Evolutionary conservation across 2,888 invertebrate species (phyloP).

Genomic region (Thysanoteuthis rhombus): DNA sequence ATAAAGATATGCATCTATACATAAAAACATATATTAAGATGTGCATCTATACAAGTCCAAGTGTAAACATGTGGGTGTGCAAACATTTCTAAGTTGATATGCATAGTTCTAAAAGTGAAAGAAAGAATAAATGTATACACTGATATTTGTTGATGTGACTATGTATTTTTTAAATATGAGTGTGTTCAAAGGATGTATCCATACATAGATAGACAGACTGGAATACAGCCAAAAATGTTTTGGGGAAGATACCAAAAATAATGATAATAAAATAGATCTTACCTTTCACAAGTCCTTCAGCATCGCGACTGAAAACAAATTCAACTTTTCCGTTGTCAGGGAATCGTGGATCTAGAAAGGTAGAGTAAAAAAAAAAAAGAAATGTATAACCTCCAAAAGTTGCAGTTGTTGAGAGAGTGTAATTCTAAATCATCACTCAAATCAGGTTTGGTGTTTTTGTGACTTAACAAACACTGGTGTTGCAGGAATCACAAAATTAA

Average conservation of each 20-base stretch:
- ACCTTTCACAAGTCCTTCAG: slow-evolving; percentile 59
- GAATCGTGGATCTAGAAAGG: slow-evolving; percentile 78
- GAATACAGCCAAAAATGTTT: not conserved
- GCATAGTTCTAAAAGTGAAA: not conserved
- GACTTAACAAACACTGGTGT: not conserved
- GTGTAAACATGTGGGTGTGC: not conserved
- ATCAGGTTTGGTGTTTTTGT: not conserved
- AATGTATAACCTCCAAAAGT: not conserved
- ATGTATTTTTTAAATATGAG: not conserved
- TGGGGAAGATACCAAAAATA: not conserved
- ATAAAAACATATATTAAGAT: no score
- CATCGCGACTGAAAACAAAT: slow-evolving; percentile 77
- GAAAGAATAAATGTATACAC: not conserved
- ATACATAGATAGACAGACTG: not conserved
- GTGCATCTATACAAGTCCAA: no score
- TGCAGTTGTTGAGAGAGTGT: not conserved
- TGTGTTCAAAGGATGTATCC: not conserved
- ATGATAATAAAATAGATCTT: slow-evolving; percentile 32
- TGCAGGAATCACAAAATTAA: not conserved
- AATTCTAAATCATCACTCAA: not conserved
- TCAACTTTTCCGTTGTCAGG: slow-evolving; percentile 87
- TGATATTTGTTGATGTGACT: not conserved
- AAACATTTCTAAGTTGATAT: not conserved
- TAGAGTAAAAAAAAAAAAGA: slow-evolving; percentile 34
- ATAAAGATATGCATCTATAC: not conserved